Base-by-base conservation (phyloP, 2,888 invertebrate species). In the Leucophenga maculata region DNA sequence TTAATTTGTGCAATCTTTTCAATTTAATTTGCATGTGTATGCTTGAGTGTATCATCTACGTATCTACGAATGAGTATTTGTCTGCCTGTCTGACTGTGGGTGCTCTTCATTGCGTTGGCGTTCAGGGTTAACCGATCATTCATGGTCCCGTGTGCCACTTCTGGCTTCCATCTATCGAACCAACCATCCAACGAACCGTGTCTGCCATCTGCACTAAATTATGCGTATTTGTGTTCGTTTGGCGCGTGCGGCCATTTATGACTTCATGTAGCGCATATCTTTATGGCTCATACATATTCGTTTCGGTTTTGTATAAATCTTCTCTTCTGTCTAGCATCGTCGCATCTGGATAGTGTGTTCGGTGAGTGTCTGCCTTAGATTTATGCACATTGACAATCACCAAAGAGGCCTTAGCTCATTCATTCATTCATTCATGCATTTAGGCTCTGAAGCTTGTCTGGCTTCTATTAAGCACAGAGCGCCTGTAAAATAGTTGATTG, bases 71-170 rank as follows among this genome's bases (percentile, higher is more conserved):
- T n/a, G n/a, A 13, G 48, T 48, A 1, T 48, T 14, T 48, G 14
- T 48, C 26, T 26, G 8, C n/a, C 4, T 55, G 13, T 22, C 4
- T 55, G 20, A 26, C 14, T 55, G 26, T 55, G 26, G 22, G 55
- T 55, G 55, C 55, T 55, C 52, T 52, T 62, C 22, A 68, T 64
- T 77, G 83, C 77, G 78, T 79, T 69, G 72, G 82, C 83, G 80
- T 81, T 84, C 80, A 84, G 84, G 80, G 80, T 80, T 83, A 80
- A 80, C 79, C 20, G 44, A 64, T 22, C 22, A 46, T 64, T 48
- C 62, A 64, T 48, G 48, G 62, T 22, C 62, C 18, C 16, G 20
- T 62, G 83, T 55, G 70, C 54, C 54, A 64, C 52, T 55, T 22
- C 66, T 66, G 62, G 18, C 20, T 20, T 14, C 57, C 48, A 22